Evolutionary conservation across 2,797 vertebrate genomes (phyloP), one percentile per base, ranked within the genome.

Genomic region (Odontamblyopus rebecca): DNA sequence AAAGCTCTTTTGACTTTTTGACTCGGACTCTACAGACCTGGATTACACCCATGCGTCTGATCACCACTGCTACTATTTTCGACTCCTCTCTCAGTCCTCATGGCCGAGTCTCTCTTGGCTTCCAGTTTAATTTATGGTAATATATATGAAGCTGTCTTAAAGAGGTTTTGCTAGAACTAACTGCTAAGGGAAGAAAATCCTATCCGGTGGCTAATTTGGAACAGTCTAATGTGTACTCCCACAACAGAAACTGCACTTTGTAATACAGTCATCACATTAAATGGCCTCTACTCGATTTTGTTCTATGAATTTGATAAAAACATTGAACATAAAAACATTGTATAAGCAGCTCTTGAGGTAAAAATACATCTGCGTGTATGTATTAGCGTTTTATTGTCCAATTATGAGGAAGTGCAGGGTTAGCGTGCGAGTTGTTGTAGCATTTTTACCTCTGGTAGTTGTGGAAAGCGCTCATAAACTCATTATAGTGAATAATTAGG

Each of bases 61-160:
- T 89, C 54, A 18, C 72, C 79, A 78, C 71, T 83, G 74, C 84
- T 72, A 79, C 82, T 87, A 86, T 86, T 87, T 83, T 74, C 35
- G 79, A 80, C 78, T 82, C 80, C 75, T 75, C 76, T 79, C 75
- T 75, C 82, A 79, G 86, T 84, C 86, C 81, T 80, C 79, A 90
- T 82, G 80, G 75, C 44, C 79, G 74, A 64, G 44, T 85, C 81
- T 87, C 81, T 82, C 83, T 89, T 88, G 82, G 82, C 81, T 87
- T 60, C 72, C 70, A 75, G 77, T 88, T 88, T 90, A 88, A 91
- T 90, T 86, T 84, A 90, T 90, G 88, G 77, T 85, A 74, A 91
- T 89, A 68, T 86, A 86, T 86, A 86, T 85, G 79, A 75, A 67
- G 78, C 73, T 27, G 75, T 79, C 76, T 80, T 84, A 72, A 77